Evolutionary conservation across 2,888 invertebrate genomes (phyloP), one percentile per base, ranked within the genome.

Genomic region (Salticus scenicus): DNA sequence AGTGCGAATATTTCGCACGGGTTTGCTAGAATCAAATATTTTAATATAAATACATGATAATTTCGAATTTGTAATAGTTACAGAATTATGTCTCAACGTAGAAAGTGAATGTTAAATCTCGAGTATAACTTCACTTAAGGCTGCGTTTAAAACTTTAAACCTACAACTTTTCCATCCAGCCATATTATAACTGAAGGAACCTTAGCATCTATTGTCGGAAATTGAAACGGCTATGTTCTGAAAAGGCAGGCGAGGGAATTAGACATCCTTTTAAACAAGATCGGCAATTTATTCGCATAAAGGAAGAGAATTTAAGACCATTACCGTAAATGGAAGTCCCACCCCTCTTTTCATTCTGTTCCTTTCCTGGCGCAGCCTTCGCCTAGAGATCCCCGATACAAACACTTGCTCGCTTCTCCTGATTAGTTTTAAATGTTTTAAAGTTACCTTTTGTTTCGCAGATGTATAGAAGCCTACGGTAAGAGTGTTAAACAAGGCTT

Each of bases 391-490:
- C 47, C 42, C 69, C 74, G 76, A 76, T 76, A 77, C 83, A 82
- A 64, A 73, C 73, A 67, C 41, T 71, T 20, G 71, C 51, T 67
- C 74, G 82, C 82, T 27, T 27, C 82, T 82, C 64, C 76, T 77
- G 83, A 77, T 83, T 83, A 83, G 83, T 77, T 83, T 83, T 83
- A 83, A 83, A 83, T 77, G 83, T 83, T 77, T 82, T 82, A 82
- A 82, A 82, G 82, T 82, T 75, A 83, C 83, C 83, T 83, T 83
- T 83, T 83, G 83, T 83, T 83, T 83, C 76, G 57, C 24, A 30
- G 24, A 63, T 17, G 28, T 66, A 63, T 63, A 63, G 70, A 28
- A 57, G 17, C n/a, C n/a, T n/a, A n/a, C n/a, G n/a, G n/a, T n/a
- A n/a, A n/a, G n/a, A n/a, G n/a, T n/a, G n/a, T n/a, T n/a, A n/a